A percentile compares a stretch with the other conserved stretches of the same genome.
These are phyloP conservation scores for Augiades crinisus DNA, from an alignment of 2,888 invertebrate species.

Conservation along the genomic window DNA sequence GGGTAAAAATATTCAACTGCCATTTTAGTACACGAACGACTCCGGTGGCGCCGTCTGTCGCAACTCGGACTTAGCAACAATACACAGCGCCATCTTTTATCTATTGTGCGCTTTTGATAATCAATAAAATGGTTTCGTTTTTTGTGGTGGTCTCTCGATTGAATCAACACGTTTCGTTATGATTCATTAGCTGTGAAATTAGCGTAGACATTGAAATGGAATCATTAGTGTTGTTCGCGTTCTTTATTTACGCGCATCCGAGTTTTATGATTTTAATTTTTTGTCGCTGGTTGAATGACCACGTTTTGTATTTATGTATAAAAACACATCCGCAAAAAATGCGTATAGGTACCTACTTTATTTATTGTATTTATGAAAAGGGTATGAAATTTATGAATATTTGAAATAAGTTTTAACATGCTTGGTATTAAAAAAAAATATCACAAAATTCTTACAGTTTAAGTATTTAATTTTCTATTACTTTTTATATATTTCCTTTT, in stretches of 20 bases:
- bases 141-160: constrained; percentile 29
- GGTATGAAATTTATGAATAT: too few species aligned
- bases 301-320: too few species aligned
- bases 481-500: too few species aligned
- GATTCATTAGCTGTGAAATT: constrained; percentile 34
- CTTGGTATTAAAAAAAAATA: too few species aligned
- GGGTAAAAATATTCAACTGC: constrained; percentile 78
- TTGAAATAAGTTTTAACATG: too few species aligned
- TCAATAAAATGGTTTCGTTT: constrained; percentile 60
- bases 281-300: constrained; percentile 15
- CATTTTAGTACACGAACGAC: constrained; percentile 77
- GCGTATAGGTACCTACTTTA: too few species aligned
- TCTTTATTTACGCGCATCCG: constrained; percentile 18
- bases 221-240: constrained; percentile 28
- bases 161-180: constrained; percentile 31
- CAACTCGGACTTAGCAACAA: constrained; percentile 66
- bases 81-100: constrained; percentile 76
- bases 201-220: constrained; percentile 30
- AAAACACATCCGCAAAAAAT: too few species aligned
- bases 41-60: constrained; percentile 79
- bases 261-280: constrained; percentile 15
- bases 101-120: constrained; percentile 74
- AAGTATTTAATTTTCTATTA: too few species aligned
- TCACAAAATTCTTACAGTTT: too few species aligned
- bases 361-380: too few species aligned